Evolutionary conservation across 2,113 vertebrate genomes (phyloP).

Genomic region (Cricetomys ansorgei): DNA sequence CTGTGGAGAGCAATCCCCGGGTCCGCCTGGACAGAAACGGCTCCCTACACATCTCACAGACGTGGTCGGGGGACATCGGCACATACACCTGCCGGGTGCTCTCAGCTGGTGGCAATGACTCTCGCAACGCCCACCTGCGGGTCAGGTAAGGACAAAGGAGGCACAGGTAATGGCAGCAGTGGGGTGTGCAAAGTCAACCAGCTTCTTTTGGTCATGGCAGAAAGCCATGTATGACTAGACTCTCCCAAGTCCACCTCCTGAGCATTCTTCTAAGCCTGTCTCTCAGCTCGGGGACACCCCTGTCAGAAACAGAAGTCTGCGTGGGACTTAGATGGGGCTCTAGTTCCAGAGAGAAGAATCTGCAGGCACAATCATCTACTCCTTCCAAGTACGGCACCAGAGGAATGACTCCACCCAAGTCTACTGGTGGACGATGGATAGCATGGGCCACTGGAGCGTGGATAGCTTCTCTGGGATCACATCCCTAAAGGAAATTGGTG

Average conservation of each 20-base stretch:
- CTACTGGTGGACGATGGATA: too few relatives aligned
- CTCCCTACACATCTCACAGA: conserved; percentile 97
- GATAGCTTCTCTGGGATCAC: too few relatives aligned
- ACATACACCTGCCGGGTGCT: conserved; percentile 96
- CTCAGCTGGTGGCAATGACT: conserved; percentile 96
- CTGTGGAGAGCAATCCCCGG: conserved; percentile 88
- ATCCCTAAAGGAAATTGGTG: too few relatives aligned
- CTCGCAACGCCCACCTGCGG: conserved; percentile 93
- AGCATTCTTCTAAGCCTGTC: background rate
- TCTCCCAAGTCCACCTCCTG: accelerated
- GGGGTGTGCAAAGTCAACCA: background rate
- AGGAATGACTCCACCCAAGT: background rate
- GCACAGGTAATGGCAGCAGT: accelerated
- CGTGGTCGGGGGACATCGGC: conserved; percentile 98
- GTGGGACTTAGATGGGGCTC: background rate
- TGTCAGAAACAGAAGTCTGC: background rate
- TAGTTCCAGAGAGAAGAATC: background rate
- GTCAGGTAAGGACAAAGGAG: conserved; percentile 90
- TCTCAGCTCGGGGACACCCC: background rate
- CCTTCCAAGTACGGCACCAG: background rate
- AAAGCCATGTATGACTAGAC: background rate
- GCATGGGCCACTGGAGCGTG: too few relatives aligned
- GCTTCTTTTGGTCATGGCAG: background rate
- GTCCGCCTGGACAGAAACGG: conserved; percentile 91
- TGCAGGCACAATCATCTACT: background rate